Evolutionary conservation across 1,140 invertebrate genomes (phyloP).

Genomic region (Drosophila busckii): DNA sequence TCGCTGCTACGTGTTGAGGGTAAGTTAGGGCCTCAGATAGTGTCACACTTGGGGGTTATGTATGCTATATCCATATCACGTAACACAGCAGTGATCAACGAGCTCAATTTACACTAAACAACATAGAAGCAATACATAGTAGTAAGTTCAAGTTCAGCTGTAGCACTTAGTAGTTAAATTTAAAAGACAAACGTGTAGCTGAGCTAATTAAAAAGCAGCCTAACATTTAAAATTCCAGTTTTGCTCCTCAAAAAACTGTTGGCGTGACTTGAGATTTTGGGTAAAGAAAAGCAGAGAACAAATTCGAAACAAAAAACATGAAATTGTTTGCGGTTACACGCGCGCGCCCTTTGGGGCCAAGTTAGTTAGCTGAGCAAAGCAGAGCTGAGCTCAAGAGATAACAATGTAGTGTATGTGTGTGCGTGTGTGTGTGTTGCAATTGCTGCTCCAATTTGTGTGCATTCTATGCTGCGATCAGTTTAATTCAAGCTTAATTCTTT

Average conservation of each 20-base stretch:
- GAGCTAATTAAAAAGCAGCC: not conserved
- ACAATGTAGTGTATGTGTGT: not conserved
- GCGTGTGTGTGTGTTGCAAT: conserved; percentile 26
- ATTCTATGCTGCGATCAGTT: conserved; percentile 42
- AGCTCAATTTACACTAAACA: not conserved
- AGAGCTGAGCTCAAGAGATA: conserved; percentile 19
- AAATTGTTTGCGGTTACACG: too few species aligned
- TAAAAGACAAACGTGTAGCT: not conserved
- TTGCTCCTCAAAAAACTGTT: conserved; percentile 28
- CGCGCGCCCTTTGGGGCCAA: too few species aligned
- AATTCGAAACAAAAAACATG: conserved; percentile 32
- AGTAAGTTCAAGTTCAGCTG: too few species aligned
- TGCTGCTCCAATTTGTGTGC: conserved; percentile 57
- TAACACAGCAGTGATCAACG: not conserved
- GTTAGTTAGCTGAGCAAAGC: too few species aligned
- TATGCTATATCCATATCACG: not conserved
- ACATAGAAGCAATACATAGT: not conserved
- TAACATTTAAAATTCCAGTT: conserved; percentile 43
- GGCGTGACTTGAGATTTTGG: conserved; percentile 25
- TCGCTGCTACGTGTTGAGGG: not conserved
- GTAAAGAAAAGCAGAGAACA: conserved; percentile 41
- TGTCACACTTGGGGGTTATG: not conserved
- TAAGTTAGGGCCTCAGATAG: not conserved
- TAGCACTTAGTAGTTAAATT: not conserved
- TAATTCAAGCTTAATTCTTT: conserved; percentile 56